These are phyloP conservation scores for Corythornis cristatus DNA, from an alignment of 2,113 vertebrate genomes.

Conservation along the genomic window DNA sequence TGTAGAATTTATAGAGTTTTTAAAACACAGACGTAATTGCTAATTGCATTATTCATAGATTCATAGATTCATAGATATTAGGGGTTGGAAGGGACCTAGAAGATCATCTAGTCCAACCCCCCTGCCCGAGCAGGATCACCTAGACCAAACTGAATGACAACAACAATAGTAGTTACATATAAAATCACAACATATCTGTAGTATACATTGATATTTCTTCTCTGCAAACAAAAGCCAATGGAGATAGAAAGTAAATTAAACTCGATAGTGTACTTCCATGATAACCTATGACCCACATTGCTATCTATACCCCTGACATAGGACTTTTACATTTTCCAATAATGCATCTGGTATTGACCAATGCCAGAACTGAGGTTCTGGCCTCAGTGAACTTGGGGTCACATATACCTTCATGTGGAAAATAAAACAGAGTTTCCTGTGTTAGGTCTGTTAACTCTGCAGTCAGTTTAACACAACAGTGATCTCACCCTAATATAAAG, in stretches of 20 bases:
- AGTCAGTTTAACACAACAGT: background rate
- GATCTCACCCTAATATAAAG: background rate
- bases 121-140: too few species aligned
- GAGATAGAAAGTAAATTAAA: background rate
- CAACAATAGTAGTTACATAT: background rate
- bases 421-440: background rate
- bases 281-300: background rate
- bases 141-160: background rate
- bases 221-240: background rate
- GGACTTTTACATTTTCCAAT: background rate
- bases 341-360: background rate
- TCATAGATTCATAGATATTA: too few species aligned
- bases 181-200: background rate
- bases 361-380: background rate
- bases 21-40: background rate
- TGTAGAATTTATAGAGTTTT: background rate
- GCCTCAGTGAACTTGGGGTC: background rate
- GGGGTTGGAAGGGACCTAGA: too few species aligned
- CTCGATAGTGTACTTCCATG: background rate
- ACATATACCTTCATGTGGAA: background rate
- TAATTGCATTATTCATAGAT: background rate
- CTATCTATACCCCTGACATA: rapidly evolving
- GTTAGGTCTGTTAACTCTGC: background rate
- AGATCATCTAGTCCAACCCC: too few species aligned
- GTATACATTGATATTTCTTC: background rate